A percentile compares a stretch with the other conserved stretches of the same genome.
phyloP scores from a whole-genome alignment of 2,113 vertebrate species.

The Riparia riparia region DNA sequence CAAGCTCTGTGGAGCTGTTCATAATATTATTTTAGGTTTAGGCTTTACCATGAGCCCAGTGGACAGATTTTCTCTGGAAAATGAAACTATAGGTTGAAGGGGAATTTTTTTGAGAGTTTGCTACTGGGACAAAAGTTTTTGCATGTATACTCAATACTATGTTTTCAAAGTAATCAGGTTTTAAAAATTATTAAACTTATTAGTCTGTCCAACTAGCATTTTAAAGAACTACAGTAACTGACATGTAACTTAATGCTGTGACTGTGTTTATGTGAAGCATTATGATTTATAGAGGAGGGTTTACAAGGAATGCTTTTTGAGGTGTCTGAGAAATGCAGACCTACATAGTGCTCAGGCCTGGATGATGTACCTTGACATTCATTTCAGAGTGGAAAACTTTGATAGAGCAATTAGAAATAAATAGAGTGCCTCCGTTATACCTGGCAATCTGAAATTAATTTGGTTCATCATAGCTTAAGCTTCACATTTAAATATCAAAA shows the following conservation, averaged over 20 bases:
- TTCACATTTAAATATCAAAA: slow-evolving; percentile 55
- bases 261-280: neutral
- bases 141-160: neutral
- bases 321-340: slow-evolving; percentile 4
- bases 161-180: neutral
- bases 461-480: neutral
- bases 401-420: slow-evolving; percentile 17
- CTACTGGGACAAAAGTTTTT: neutral
- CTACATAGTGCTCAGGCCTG: neutral
- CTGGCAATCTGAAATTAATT: slow-evolving; percentile 18
- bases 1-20: slow-evolving; percentile 12
- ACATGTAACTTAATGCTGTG: neutral
- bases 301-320: neutral
- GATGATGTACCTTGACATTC: neutral
- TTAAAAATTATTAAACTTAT: neutral
- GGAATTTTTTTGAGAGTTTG: neutral
- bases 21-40: slow-evolving; percentile 59
- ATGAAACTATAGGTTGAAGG: neutral
- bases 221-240: neutral
- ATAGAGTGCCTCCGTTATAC: neutral
- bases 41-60: slow-evolving; percentile 26
- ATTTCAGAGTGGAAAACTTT: neutral
- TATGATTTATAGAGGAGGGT: neutral
- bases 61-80: slow-evolving; percentile 22
- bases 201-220: neutral